phyloP scores from a whole-genome alignment of 2,888 invertebrate genomes.

The Rhodophaea formosa region DNA sequence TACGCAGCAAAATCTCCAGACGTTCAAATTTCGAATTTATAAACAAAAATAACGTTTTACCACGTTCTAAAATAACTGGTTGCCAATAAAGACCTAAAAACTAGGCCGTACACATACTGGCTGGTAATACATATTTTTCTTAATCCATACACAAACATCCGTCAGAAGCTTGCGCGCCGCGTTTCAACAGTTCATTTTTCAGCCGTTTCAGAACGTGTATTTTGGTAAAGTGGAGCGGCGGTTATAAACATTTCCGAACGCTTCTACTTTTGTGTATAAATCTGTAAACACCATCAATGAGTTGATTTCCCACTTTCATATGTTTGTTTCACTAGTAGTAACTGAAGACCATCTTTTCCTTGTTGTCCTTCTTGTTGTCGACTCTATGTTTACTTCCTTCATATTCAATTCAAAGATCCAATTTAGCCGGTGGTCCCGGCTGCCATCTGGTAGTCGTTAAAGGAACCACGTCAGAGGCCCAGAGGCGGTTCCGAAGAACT shows the following conservation, averaged over 20 bases:
- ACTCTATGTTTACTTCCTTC: too few species aligned
- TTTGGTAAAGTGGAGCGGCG: constrained; percentile 63
- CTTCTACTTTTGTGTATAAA: constrained; percentile 50
- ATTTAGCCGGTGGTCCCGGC: too few species aligned
- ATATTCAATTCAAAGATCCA: too few species aligned
- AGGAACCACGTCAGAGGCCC: too few species aligned
- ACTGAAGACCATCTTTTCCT: background rate
- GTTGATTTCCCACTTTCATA: constrained; percentile 11
- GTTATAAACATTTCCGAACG: constrained; percentile 56
- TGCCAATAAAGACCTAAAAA: constrained; percentile 36
- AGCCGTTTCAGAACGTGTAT: constrained; percentile 55
- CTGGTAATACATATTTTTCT: constrained; percentile 45
- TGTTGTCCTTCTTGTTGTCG: too few species aligned
- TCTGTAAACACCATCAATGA: constrained; percentile 34
- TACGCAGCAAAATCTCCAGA: constrained; percentile 30
- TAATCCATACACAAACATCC: constrained; percentile 58
- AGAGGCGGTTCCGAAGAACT: too few species aligned
- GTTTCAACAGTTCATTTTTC: constrained; percentile 69
- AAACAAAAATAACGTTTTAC: constrained; percentile 39
- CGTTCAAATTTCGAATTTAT: constrained; percentile 38
- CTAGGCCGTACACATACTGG: constrained; percentile 38
- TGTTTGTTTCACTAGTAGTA: background rate
- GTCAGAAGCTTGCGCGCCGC: constrained; percentile 46
- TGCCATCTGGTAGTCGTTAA: too few species aligned
- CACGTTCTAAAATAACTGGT: constrained; percentile 39